Base-by-base conservation (phyloP, 2,797 vertebrate genomes). In the Clarias fuscus region DNA sequence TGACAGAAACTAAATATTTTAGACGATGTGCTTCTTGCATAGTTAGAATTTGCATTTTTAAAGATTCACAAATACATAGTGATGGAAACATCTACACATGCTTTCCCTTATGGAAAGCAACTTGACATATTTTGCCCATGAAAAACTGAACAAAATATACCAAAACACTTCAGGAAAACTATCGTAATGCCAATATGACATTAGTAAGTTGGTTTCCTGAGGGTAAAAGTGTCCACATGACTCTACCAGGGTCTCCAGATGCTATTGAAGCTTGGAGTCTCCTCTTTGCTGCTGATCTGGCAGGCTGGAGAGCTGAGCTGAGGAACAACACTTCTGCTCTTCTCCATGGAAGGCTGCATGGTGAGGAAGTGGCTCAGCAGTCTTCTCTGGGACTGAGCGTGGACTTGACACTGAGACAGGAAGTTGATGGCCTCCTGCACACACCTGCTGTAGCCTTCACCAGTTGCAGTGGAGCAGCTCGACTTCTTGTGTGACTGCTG, bases 221-320 rank as follows among this genome's bases (percentile, higher is more conserved):
- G 40, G 0, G 33, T 4, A 71, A 61, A 48, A 80, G n/a, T 0
- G 56, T 83, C 20, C 72, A 37, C 72, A 37, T 1, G 7, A 13
- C 90, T 86, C 93, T 94, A 97, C 96, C 96, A 95, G 71, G 95
- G 96, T 91, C 97, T 95, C 96, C 96, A 96, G 90, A 96, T 93
- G 65, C 82, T 90, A 30, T 85, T 58, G 89, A 90, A 71, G 33
- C 82, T 79, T 83, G 86, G 87, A 62, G 88, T 88, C 79, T 89
- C 85, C 0, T 93, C 92, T 86, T 96, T 96, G 43, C 91, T 81
- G 0, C 93, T 88, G 85, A 84, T 73, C 81, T 89, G 93, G 48
- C 90, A 91, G 58, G 83, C 88, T 8, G 94, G 92, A 24, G 93
- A 92, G 80, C 88, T 89, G 0, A 93, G 91, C 40, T 93, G 92